phyloP scores from a whole-genome alignment of 2,797 vertebrate genomes.

The Euthynnus affinis region DNA sequence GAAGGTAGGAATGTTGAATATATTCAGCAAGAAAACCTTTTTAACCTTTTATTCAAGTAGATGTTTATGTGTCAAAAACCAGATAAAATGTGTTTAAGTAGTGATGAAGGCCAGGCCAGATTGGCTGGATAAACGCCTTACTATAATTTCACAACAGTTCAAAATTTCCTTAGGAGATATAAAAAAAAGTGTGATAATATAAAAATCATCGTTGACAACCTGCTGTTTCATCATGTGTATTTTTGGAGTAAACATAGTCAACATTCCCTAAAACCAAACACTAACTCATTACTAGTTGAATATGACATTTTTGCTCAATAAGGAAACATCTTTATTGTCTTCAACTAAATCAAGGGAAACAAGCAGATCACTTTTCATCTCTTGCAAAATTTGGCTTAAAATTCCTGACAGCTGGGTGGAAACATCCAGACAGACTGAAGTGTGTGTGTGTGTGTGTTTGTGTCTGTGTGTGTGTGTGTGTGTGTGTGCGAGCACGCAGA shows the following conservation, averaged over 20 bases:
- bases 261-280: neutral
- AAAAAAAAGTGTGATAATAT: neutral
- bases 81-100: neutral
- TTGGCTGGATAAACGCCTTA: neutral
- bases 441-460: neutral
- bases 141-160: neutral
- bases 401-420: conserved; percentile 24
- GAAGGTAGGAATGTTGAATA: neutral
- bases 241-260: neutral
- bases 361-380: conserved; percentile 37
- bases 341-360: conserved; percentile 32
- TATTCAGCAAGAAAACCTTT: neutral
- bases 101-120: neutral
- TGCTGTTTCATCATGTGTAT: neutral
- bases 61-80: neutral
- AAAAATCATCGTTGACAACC: neutral
- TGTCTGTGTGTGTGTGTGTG: neutral
- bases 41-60: neutral
- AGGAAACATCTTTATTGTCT: conserved; percentile 18
- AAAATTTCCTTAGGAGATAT: neutral
- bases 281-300: neutral
- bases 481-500: neutral
- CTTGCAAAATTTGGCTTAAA: conserved; percentile 24
- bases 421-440: conserved; percentile 23
- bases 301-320: neutral